Conservation (phyloP, 2,113 vertebrate genomes). For the Oreotrochilus melanogaster region DNA sequence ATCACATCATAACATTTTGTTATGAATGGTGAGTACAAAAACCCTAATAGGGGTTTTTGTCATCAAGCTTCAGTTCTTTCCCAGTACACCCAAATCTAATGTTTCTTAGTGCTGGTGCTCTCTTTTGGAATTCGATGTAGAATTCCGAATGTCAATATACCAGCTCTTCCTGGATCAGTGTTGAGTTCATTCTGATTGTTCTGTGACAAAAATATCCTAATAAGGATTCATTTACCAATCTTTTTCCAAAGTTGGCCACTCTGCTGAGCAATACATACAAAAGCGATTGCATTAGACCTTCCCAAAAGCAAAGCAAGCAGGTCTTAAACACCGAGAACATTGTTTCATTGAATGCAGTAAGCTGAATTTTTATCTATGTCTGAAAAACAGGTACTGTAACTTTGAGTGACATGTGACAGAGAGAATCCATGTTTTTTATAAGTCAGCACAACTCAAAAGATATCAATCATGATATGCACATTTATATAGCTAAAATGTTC, state of each 20-base stretch:
- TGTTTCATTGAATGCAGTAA: conserved; percentile 40
- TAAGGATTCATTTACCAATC: background rate
- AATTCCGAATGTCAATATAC: background rate
- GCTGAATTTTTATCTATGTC: background rate
- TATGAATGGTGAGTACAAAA: background rate
- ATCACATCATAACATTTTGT: background rate
- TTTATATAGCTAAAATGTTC: conserved; percentile 8
- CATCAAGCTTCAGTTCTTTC: background rate
- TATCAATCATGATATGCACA: conserved; percentile 2
- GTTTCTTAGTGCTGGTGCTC: background rate
- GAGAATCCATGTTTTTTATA: background rate
- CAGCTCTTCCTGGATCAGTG: background rate
- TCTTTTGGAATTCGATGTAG: background rate
- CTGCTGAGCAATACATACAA: conserved; percentile 2
- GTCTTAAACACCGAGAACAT: conserved; percentile 49
- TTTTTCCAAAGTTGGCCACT: background rate
- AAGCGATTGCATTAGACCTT: conserved; percentile 13
- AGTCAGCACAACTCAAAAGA: background rate
- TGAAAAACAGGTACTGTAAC: conserved; percentile 6
- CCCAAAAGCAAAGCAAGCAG: conserved; percentile 29
- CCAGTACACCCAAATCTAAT: fast-evolving
- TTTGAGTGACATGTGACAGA: conserved; percentile 31
- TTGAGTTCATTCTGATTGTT: background rate
- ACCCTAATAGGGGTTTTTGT: background rate
- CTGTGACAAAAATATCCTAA: conserved; percentile 8